Percentiles rank a stretch among this genome's conserved stretches.
Conservation (phyloP, 2,888 invertebrate species). For the Incurvaria masculella region DNA sequence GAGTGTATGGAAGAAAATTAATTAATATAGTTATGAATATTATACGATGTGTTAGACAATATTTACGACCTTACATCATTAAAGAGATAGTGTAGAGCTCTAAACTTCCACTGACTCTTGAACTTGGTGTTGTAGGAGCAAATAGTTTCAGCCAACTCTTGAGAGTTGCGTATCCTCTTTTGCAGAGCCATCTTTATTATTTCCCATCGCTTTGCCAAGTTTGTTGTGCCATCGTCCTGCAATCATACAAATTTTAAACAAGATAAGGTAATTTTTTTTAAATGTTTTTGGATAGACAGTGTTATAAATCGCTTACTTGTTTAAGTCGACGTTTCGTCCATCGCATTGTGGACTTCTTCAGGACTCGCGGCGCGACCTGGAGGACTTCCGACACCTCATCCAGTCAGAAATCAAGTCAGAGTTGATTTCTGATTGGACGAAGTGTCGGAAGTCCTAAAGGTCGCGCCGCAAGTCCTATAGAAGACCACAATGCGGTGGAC, state of each 20-base stretch:
- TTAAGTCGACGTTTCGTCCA: no score
- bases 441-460: no score
- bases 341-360: no score
- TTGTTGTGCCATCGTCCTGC: constrained; percentile 48
- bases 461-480: no score
- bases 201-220: constrained; percentile 67
- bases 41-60: background rate
- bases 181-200: constrained; percentile 65
- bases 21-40: background rate
- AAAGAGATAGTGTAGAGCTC: constrained; percentile 66
- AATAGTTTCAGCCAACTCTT: constrained; percentile 68
- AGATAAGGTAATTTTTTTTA: constrained; percentile 1
- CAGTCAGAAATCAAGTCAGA: no score
- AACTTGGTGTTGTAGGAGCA: constrained; percentile 70
- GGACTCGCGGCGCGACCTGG: no score
- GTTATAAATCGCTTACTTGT: no score
- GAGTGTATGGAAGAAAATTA: constrained; percentile 1
- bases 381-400: no score
- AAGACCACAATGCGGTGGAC: no score
- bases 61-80: constrained; percentile 57
- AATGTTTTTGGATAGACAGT: no score
- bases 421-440: no score
- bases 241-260: constrained; percentile 9
- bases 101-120: constrained; percentile 63
- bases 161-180: constrained; percentile 60